Conservation (phyloP, 2,888 invertebrate species). For the Dicyrtoma fusca region DNA sequence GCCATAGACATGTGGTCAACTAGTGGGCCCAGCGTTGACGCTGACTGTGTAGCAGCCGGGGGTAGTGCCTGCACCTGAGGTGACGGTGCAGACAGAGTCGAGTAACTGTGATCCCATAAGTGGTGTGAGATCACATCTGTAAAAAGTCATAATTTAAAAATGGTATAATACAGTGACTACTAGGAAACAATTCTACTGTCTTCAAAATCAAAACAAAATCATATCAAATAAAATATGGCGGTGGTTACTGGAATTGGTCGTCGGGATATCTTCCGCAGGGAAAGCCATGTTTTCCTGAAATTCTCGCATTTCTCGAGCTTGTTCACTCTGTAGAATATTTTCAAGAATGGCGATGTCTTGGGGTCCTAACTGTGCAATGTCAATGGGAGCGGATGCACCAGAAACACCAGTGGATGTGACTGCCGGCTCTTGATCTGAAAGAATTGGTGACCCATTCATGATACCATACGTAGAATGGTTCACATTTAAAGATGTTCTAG, state of each 20-base stretch:
- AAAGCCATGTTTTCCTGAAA: conserved; percentile 61
- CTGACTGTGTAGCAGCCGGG: neutral
- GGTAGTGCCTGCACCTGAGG: neutral
- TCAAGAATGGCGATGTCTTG: conserved; percentile 64
- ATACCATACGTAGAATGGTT: too few species aligned
- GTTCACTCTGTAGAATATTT: conserved; percentile 63
- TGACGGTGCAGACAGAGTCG: conserved; percentile 14
- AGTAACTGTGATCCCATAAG: conserved; percentile 48
- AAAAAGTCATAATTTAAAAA: too few species aligned
- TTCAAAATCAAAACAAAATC: neutral
- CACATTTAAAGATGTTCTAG: too few species aligned
- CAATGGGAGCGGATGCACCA: neutral
- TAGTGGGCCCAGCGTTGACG: neutral
- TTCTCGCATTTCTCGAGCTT: conserved; percentile 64
- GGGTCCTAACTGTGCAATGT: conserved; percentile 52
- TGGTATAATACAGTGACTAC: too few species aligned
- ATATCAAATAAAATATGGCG: neutral
- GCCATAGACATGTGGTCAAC: too few species aligned
- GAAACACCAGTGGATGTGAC: neutral
- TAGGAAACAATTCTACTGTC: too few species aligned
- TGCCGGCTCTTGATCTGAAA: too few species aligned
- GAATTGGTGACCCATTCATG: too few species aligned
- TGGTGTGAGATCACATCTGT: conserved; percentile 5
- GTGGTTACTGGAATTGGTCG: neutral
- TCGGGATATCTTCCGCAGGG: neutral